Conservation (phyloP, 1,140 invertebrate species). For the Megalopta genalis region DNA sequence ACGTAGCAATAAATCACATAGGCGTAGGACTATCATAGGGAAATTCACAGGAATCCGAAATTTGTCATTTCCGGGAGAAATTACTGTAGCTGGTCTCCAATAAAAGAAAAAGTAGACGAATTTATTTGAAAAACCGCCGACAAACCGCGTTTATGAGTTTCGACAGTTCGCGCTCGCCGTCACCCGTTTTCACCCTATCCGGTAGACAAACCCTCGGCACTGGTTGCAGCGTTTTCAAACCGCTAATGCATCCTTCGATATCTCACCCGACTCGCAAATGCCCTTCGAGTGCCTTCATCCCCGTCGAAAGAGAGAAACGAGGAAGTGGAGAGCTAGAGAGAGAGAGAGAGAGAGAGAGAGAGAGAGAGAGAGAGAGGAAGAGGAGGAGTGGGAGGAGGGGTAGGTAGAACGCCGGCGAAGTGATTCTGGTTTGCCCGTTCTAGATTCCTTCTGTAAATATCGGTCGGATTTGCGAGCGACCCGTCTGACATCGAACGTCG, state of each 20-base stretch:
- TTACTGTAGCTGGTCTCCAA: too few species aligned
- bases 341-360: not conserved
- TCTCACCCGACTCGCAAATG: conserved; percentile 53
- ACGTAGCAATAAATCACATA: too few species aligned
- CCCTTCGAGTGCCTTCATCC: conserved; percentile 48
- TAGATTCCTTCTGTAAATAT: conserved; percentile 69
- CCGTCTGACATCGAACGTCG: conserved; percentile 41
- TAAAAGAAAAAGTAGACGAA: too few species aligned
- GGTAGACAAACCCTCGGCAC: conserved; percentile 16
- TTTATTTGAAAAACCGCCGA: too few species aligned
- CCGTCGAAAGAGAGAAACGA: conserved; percentile 32
- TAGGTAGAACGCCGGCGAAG: conserved; percentile 12
- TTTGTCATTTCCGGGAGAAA: too few species aligned
- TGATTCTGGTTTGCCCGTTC: conserved; percentile 63
- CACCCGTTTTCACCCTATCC: conserved; percentile 24
- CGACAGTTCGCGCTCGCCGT: not conserved
- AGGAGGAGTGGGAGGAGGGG: too few species aligned
- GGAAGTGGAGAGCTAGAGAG: not conserved
- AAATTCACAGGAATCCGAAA: too few species aligned
- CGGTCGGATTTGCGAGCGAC: conserved; percentile 28
- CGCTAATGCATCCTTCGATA: conserved; percentile 63
- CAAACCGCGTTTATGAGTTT: not conserved
- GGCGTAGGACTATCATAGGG: too few species aligned
- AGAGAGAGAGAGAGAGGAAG: not conserved
- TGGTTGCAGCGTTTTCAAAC: conserved; percentile 48